phyloP scores from a whole-genome alignment of 2,888 invertebrate genomes.

The Deroplatys truncata region DNA sequence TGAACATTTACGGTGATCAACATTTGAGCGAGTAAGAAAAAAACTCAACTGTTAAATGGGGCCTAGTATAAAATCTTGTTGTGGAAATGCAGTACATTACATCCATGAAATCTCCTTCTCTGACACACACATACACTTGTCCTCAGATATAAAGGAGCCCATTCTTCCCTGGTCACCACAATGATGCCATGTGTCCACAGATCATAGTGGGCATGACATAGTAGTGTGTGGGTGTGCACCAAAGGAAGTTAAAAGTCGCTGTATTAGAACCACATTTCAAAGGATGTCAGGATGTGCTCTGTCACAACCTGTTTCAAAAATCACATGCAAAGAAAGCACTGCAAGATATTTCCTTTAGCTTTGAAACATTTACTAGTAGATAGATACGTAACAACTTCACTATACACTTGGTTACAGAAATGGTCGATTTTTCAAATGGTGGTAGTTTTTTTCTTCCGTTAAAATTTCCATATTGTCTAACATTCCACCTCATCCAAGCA shows the following conservation, averaged over 20 bases:
- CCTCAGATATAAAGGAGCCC: background rate
- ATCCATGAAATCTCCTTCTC: background rate
- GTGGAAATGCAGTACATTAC: constrained; percentile 6
- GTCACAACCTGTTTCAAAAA: background rate
- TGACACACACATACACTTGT: background rate
- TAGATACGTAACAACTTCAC: too few species aligned
- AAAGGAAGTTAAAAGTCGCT: background rate
- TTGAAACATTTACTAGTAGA: too few species aligned
- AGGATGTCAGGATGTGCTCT: too few species aligned
- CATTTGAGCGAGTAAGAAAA: background rate
- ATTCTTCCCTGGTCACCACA: background rate
- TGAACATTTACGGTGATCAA: background rate
- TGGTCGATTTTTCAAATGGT: too few species aligned
- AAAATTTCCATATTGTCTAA: too few species aligned
- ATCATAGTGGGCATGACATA: background rate
- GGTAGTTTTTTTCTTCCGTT: too few species aligned
- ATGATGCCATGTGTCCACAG: background rate
- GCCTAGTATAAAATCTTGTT: background rate
- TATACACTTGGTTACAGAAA: too few species aligned
- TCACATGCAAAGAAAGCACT: background rate
- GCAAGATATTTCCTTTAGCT: too few species aligned
- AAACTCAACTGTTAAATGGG: background rate
- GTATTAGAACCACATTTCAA: background rate
- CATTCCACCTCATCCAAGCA: too few species aligned
- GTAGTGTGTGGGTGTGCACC: background rate